Evolutionary conservation across 2,797 vertebrate species (phyloP).

Genomic region (Enteromius thamalakanensis): DNA sequence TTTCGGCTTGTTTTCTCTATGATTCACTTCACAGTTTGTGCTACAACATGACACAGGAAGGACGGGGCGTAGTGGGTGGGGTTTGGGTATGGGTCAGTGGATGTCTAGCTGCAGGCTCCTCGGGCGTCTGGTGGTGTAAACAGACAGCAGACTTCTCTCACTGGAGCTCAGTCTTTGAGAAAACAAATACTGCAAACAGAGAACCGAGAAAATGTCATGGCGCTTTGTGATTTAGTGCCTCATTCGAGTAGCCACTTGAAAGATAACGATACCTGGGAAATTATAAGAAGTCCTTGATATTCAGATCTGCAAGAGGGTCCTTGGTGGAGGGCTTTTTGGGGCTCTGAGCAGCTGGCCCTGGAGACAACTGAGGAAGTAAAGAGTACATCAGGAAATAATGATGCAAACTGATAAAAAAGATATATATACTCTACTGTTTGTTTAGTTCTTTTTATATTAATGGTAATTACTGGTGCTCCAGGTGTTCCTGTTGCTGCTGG

Average conservation of each 20-base stretch:
- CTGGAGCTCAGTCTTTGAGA: slow-evolving; percentile 40
- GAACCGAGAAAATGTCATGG: background rate
- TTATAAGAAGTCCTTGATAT: slow-evolving; percentile 99
- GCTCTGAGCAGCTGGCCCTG: slow-evolving; percentile 91
- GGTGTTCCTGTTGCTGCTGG: slow-evolving; percentile 83
- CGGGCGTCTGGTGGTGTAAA: slow-evolving; percentile 46
- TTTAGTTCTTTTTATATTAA: background rate
- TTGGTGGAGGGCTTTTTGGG: slow-evolving; percentile 95
- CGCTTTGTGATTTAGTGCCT: background rate
- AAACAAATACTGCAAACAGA: slow-evolving; percentile 37
- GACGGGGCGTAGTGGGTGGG: slow-evolving; percentile 50
- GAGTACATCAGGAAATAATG: background rate
- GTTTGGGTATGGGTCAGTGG: slow-evolving; percentile 49
- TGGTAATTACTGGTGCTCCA: slow-evolving; percentile 83
- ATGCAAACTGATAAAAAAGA: background rate
- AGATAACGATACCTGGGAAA: slow-evolving; percentile 52
- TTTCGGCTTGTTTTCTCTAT: slow-evolving; percentile 76
- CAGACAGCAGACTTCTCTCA: slow-evolving; percentile 48
- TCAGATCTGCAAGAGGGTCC: slow-evolving; percentile 98
- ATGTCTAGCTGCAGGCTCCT: slow-evolving; percentile 56
- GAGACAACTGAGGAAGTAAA: slow-evolving; percentile 82
- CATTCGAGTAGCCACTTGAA: background rate
- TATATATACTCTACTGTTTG: background rate
- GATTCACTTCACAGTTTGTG: slow-evolving; percentile 96
- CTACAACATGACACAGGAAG: slow-evolving; percentile 86